Percentiles rank a stretch among this genome's conserved stretches.
Evolutionary conservation across 2,113 vertebrate species (phyloP).

Genomic region (Thamnophis sirtalis): DNA sequence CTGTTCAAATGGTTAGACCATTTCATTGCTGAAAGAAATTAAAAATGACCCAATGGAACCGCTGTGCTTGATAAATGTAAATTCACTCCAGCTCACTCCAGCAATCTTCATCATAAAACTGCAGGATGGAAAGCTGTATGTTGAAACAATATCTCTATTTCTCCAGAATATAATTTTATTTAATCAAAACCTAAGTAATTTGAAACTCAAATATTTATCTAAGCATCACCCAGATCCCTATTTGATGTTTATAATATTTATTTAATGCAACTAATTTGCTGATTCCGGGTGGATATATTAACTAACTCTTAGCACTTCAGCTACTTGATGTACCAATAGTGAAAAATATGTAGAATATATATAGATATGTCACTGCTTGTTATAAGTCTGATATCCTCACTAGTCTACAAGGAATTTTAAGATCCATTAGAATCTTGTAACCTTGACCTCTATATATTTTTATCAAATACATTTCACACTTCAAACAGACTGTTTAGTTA

Average conservation of each 20-base stretch:
- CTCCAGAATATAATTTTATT: not conserved
- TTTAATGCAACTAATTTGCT: not conserved
- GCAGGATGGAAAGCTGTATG: constrained; percentile 6
- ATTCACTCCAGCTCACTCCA: constrained; percentile 11
- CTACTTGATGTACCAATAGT: not conserved
- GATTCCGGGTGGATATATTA: not conserved
- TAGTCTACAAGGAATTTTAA: not conserved
- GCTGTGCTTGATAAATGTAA: constrained; percentile 18
- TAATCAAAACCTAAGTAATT: not conserved
- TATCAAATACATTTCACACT: not conserved
- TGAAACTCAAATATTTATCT: not conserved
- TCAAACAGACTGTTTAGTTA: not conserved
- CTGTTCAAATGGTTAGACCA: constrained; percentile 18
- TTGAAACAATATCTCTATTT: not conserved
- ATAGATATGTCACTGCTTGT: not conserved
- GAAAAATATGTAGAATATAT: not conserved
- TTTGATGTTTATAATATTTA: not conserved
- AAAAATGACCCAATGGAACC: constrained; percentile 14
- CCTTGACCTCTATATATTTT: accelerated
- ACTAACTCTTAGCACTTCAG: not conserved
- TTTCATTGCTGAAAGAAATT: constrained; percentile 11
- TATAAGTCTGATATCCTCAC: not conserved
- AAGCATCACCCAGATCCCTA: not conserved
- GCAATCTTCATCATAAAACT: constrained; percentile 11
- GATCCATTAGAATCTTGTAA: not conserved